Conservation (phyloP, 2,113 vertebrate species). For the Tragulus kanchil region DNA sequence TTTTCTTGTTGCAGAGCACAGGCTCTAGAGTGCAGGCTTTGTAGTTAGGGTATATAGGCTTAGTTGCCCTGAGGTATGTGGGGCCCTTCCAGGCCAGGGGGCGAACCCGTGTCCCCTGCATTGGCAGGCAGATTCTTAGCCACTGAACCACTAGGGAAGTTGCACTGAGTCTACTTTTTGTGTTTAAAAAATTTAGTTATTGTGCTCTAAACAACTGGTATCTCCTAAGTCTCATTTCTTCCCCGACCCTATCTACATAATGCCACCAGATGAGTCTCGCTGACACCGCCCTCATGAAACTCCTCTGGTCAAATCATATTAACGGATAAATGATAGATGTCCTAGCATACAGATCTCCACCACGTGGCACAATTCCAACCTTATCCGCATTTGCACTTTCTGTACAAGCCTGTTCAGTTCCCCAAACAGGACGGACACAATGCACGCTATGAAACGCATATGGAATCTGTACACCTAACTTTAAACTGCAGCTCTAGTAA, state of each 20-base stretch:
- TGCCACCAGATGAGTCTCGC: not conserved
- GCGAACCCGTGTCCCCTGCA: not conserved
- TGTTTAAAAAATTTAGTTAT: not conserved
- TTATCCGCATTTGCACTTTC: not conserved
- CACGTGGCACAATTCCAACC: not conserved
- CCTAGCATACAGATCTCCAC: too few species aligned
- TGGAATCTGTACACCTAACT: too few species aligned
- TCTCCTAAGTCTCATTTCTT: not conserved
- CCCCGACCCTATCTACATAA: not conserved
- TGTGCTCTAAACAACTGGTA: not conserved
- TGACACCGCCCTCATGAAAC: not conserved
- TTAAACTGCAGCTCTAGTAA: too few species aligned
- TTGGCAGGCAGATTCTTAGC: not conserved
- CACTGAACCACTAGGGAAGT: not conserved
- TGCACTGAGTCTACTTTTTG: not conserved
- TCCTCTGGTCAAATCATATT: not conserved
- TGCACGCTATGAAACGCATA: too few species aligned
- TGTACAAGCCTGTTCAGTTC: not conserved
- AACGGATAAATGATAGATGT: not conserved
- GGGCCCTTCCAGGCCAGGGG: not conserved
- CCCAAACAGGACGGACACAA: too few species aligned
- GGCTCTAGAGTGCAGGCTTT: not conserved
- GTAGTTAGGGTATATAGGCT: rapidly evolving
- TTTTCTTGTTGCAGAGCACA: not conserved
- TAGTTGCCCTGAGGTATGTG: not conserved